A percentile compares a stretch with the other conserved stretches of the same genome.
These are phyloP conservation scores for Carassius carassius DNA, from an alignment of 2,113 vertebrate genomes.

Conservation along the genomic window DNA sequence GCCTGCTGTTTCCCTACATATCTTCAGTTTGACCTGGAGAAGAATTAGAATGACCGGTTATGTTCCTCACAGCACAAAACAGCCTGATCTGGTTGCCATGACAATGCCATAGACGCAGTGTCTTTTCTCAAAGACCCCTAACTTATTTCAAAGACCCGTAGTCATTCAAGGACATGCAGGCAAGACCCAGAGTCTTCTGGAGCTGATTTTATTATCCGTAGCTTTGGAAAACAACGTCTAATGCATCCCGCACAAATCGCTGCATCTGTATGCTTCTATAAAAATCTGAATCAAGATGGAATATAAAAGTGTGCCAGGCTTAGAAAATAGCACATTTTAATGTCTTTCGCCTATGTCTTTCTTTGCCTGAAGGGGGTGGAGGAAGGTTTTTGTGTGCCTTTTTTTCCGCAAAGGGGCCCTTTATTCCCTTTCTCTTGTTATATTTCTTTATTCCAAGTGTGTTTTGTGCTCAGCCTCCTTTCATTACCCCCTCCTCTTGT, in stretches of 20 bases:
- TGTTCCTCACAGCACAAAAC: conserved; percentile 45
- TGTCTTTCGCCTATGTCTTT: conserved; percentile 68
- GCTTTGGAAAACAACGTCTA: not conserved
- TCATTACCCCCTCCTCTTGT: conserved; percentile 60
- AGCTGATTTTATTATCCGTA: conserved; percentile 40
- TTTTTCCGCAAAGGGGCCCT: conserved; percentile 69
- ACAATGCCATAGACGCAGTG: conserved; percentile 51
- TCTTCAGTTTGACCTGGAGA: conserved; percentile 45
- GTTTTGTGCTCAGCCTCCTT: conserved; percentile 71
- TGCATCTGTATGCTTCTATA: conserved; percentile 26
- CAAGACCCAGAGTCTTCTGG: conserved; percentile 29
- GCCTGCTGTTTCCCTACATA: not conserved
- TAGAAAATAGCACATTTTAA: conserved; percentile 69
- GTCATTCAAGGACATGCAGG: conserved; percentile 19
- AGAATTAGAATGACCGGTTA: conserved; percentile 60
- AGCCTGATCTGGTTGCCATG: conserved; percentile 54
- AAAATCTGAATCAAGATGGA: conserved; percentile 67
- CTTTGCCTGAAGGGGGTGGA: conserved; percentile 66
- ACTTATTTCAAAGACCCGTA: conserved; percentile 7
- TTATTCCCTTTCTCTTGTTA: conserved; percentile 78
- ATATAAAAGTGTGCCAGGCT: conserved; percentile 72
- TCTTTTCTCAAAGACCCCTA: conserved; percentile 38
- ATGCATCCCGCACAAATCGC: not conserved
- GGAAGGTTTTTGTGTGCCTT: conserved; percentile 55
- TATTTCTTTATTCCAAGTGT: conserved; percentile 79